Conservation (phyloP, 2,113 vertebrate species). For the Trochalopteron elliotii region DNA sequence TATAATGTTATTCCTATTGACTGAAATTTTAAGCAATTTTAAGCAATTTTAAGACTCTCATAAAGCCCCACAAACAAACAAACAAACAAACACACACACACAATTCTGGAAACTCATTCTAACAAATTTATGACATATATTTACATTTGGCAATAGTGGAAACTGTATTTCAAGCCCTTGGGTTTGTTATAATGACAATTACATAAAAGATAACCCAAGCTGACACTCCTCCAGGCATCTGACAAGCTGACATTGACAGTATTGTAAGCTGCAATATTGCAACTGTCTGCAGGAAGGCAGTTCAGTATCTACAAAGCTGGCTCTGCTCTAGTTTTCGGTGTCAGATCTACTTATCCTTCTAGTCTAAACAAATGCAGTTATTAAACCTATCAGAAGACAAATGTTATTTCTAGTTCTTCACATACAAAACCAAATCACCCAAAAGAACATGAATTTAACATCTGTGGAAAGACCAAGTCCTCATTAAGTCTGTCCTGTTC, state of each 20-base stretch:
- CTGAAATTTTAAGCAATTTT: neutral
- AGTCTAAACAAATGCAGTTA: neutral
- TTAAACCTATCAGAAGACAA: neutral
- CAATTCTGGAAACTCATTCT: neutral
- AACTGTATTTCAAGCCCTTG: neutral
- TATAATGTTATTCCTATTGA: neutral
- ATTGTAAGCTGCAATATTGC: neutral
- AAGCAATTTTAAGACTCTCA: too few relatives aligned
- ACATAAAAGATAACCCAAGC: neutral
- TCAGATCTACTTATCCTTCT: neutral
- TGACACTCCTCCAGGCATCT: neutral
- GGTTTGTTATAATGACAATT: neutral
- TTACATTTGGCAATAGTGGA: neutral
- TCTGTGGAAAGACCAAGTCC: neutral
- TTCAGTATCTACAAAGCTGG: neutral
- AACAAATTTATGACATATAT: neutral
- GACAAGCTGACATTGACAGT: neutral
- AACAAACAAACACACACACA: neutral
- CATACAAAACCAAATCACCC: neutral
- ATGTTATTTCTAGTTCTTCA: neutral
- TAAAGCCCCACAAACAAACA: neutral
- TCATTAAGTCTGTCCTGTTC: neutral
- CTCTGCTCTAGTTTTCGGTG: neutral
- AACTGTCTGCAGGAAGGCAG: neutral
- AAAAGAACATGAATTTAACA: neutral